A percentile compares a stretch with the other conserved stretches of the same genome.
These are phyloP conservation scores for Leguminivora glycinivorella DNA, from an alignment of 1,140 invertebrate genomes.

Conservation along the genomic window DNA sequence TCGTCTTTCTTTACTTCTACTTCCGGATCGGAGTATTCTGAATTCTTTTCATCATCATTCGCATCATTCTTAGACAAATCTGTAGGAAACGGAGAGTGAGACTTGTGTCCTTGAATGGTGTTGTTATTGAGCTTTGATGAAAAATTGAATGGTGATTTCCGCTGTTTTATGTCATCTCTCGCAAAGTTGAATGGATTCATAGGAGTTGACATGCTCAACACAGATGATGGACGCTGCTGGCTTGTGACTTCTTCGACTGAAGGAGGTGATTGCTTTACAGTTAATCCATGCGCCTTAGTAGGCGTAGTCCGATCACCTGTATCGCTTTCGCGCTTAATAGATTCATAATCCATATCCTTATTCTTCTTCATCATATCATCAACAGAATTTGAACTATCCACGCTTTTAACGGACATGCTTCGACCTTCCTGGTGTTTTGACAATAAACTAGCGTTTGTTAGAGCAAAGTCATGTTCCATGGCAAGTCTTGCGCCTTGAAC, in stretches of 20 bases:
- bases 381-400: constrained; percentile 64
- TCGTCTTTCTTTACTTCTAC: constrained; percentile 64
- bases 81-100: constrained; percentile 63
- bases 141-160: constrained; percentile 63
- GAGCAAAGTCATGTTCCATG: constrained; percentile 69
- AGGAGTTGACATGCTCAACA: constrained; percentile 75
- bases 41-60: constrained; percentile 53
- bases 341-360: constrained; percentile 57
- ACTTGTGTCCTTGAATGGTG: constrained; percentile 49
- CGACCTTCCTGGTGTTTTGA: constrained; percentile 65
- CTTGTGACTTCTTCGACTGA: constrained; percentile 83
- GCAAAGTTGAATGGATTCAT: constrained; percentile 66
- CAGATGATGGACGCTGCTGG: constrained; percentile 82
- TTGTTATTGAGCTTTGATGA: constrained; percentile 64
- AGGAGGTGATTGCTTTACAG: constrained; percentile 81
- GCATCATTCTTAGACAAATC: constrained; percentile 62
- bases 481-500: constrained; percentile 70
- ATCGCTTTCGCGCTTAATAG: constrained; percentile 50
- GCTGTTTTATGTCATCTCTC: constrained; percentile 60
- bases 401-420: constrained; percentile 67
- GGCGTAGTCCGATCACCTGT: constrained; percentile 62
- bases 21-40: constrained; percentile 58
- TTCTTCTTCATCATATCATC: constrained; percentile 61
- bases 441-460: constrained; percentile 60
- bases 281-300: constrained; percentile 65